Base-by-base conservation (phyloP, 2,888 invertebrate genomes). In the Desoria tigrina region DNA sequence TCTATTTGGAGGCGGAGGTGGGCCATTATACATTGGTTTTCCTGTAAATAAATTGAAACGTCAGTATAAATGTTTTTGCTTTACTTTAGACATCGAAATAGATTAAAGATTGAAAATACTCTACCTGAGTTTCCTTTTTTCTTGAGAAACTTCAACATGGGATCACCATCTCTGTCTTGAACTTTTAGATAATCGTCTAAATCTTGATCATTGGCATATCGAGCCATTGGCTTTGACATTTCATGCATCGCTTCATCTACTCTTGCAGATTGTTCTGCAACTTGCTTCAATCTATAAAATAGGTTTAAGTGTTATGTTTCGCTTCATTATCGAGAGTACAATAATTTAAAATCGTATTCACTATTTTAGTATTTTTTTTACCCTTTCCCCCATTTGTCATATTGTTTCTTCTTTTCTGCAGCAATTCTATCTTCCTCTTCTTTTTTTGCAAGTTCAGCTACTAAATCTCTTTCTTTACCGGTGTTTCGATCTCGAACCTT, bases 61-160 rank as follows among this genome's bases (percentile, higher is more conserved):
- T n/a, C n/a, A n/a, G n/a, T n/a, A n/a, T n/a, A n/a, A n/a, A n/a
- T n/a, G n/a, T n/a, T 14, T 24, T 9, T 26, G 26, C 21, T 24
- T 7, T n/a, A n/a, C n/a, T n/a, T n/a, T n/a, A n/a, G n/a, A n/a
- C n/a, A n/a, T n/a, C n/a, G n/a, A n/a, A n/a, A n/a, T n/a, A n/a
- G n/a, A n/a, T n/a, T n/a, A n/a, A n/a, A n/a, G n/a, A n/a, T n/a
- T n/a, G n/a, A n/a, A n/a, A n/a, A n/a, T n/a, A 18, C 7, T 14
- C 56, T 58, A 49, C 63, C 63, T 1, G 66, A 63, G 23, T 14
- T 24, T 24, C 18, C 14, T 78, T 90, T 89, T 77, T 86, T 85
- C 61, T 86, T 84, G 28, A 97, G 89, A 77, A 94, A 96, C 54
- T 86, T 85, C 63, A 94, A 81, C 97, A 98, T 97, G 0, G 98